phyloP scores from a whole-genome alignment of 92 coral and sea anemone genomes.

The Palythoa heliodiscus region DNA sequence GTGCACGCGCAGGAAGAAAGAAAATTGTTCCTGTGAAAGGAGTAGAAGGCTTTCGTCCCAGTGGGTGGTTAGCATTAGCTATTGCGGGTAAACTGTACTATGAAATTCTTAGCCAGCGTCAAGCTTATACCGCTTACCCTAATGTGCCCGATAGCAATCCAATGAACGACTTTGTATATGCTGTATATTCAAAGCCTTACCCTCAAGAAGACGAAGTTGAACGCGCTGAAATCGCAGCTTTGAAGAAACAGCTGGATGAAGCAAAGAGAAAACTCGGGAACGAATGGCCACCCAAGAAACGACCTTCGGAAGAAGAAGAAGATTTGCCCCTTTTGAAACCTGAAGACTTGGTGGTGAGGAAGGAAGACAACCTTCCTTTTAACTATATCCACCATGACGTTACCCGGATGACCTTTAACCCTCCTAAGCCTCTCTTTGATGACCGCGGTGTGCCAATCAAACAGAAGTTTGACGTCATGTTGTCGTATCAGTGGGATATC shows the following conservation, averaged over 20 bases:
- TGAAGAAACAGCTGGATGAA: conserved; percentile 63
- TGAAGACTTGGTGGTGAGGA: conserved; percentile 48
- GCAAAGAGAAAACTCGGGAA: conserved; percentile 54
- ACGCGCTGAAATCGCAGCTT: conserved; percentile 63
- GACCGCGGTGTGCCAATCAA: conserved; percentile 70
- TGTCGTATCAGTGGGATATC: conserved; percentile 84
- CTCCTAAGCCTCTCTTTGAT: conserved; percentile 87
- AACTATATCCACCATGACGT: conserved; percentile 75
- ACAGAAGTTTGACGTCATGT: conserved; percentile 82
- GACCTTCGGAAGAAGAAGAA: conserved; percentile 54
- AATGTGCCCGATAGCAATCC: conserved; percentile 75
- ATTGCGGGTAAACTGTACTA: conserved; percentile 81
- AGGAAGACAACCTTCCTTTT: conserved; percentile 57
- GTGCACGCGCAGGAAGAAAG: conserved; percentile 66
- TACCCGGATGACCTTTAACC: conserved; percentile 76
- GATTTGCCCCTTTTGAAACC: conserved; percentile 51
- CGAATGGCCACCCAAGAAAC: conserved; percentile 72
- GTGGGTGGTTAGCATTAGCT: conserved; percentile 77
- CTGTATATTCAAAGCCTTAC: conserved; percentile 63
- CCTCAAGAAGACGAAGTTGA: conserved; percentile 73
- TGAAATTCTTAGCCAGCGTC: conserved; percentile 53
- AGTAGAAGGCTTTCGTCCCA: conserved; percentile 60
- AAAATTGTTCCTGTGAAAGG: conserved; percentile 79
- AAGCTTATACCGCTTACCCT: conserved; percentile 61
- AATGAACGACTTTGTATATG: conserved; percentile 80